A percentile compares a stretch with the other conserved stretches of the same genome.
Conservation (phyloP, 2,797 vertebrate species). For the Melanotaenia pygmaea region DNA sequence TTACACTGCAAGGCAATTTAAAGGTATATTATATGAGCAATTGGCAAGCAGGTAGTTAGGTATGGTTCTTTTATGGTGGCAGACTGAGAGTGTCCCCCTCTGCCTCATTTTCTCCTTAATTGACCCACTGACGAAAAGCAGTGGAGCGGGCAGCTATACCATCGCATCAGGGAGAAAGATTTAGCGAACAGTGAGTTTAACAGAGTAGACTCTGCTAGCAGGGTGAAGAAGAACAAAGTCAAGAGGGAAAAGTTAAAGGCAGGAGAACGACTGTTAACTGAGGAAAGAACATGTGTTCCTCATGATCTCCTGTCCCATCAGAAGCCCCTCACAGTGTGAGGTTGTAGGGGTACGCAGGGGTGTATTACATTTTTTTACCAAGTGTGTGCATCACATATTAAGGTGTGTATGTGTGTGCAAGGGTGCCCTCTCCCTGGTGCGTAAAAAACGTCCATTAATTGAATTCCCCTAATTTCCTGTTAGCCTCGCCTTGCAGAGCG, state of each 20-base stretch:
- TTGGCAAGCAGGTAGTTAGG: conserved; percentile 60
- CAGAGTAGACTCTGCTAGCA: conserved; percentile 18
- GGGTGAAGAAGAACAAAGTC: conserved; percentile 35
- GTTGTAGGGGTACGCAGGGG: conserved; percentile 53
- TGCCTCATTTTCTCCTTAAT: conserved; percentile 78
- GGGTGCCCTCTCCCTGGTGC: conserved; percentile 91
- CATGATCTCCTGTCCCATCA: conserved; percentile 46
- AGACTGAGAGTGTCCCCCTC: conserved; percentile 68
- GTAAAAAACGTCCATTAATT: conserved; percentile 98
- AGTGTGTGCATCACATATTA: conserved; percentile 52
- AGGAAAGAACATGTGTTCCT: conserved; percentile 54
- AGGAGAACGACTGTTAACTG: conserved; percentile 28
- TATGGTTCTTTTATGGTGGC: conserved; percentile 71
- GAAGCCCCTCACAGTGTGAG: conserved; percentile 78
- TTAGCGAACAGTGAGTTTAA: conserved; percentile 31
- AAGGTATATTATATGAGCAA: conserved; percentile 67
- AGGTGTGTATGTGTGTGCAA: conserved; percentile 56
- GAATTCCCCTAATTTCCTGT: conserved; percentile 96
- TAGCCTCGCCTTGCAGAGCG: conserved; percentile 82
- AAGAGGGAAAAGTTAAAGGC: conserved; percentile 27
- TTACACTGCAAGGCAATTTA: conserved; percentile 56
- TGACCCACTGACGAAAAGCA: conserved; percentile 69
- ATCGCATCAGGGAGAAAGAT: conserved; percentile 49
- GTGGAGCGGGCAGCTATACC: conserved; percentile 44
- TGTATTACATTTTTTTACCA: conserved; percentile 42